These are phyloP conservation scores for Eupsilia transversa DNA, from an alignment of 2,888 invertebrate species.

Conservation along the genomic window DNA sequence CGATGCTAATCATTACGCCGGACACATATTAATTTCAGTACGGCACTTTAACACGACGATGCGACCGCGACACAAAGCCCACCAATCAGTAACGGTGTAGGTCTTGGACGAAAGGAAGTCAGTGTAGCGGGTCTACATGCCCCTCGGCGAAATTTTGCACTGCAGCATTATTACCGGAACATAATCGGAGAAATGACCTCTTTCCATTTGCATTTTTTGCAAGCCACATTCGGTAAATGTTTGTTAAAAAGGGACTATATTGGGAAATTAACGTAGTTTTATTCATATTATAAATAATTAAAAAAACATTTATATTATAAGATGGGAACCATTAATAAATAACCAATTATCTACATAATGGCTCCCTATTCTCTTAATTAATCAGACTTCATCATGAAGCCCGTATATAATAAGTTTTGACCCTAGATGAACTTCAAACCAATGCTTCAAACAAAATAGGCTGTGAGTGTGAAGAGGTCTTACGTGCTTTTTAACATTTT, in stretches of 20 bases:
- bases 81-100: conserved; percentile 82
- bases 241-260: not conserved
- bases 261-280: not conserved
- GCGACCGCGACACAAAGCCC: conserved; percentile 75
- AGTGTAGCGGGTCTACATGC: conserved; percentile 66
- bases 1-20: conserved; percentile 86
- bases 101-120: conserved; percentile 76
- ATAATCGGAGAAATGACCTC: conserved; percentile 23
- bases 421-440: not conserved
- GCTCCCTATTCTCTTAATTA: not conserved
- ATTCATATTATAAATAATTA: not conserved
- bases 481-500: not conserved
- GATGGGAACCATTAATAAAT: not conserved
- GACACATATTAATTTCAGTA: conserved; percentile 88
- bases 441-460: not conserved
- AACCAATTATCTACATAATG: not conserved
- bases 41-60: conserved; percentile 81
- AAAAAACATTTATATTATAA: not conserved
- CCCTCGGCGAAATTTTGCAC: conserved; percentile 61
- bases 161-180: conserved; percentile 50
- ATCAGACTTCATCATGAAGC: not conserved
- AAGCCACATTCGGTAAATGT: not conserved
- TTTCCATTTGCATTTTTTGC: conserved; percentile 30
- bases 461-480: not conserved
- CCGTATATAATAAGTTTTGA: conserved; percentile 1